Percentiles rank a stretch among this genome's conserved stretches.
Evolutionary conservation across 2,888 invertebrate genomes (phyloP).

Genomic region (Drosophila mercatorum): DNA sequence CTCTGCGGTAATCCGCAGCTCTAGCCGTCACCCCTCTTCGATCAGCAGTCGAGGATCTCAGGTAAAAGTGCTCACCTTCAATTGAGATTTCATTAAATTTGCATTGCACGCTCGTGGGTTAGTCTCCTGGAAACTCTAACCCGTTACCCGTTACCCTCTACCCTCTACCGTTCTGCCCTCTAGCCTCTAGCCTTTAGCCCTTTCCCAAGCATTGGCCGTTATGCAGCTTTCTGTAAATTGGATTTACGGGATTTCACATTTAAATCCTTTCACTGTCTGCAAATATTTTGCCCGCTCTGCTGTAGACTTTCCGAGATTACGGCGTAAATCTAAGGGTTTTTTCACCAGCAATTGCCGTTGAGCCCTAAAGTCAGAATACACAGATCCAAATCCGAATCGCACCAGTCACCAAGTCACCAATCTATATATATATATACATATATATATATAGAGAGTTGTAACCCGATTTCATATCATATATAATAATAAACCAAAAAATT

Average conservation of each 20-base stretch:
- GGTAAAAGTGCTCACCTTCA: conserved; percentile 38
- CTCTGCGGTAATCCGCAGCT: conserved; percentile 71
- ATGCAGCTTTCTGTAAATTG: conserved; percentile 82
- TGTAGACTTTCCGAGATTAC: conserved; percentile 55
- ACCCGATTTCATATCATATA: too few species aligned
- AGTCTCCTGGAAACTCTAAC: conserved; percentile 21
- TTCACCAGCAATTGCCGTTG: conserved; percentile 75
- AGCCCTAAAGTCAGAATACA: conserved; percentile 41
- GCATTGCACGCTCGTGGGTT: conserved; percentile 25
- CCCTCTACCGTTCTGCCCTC: neutral
- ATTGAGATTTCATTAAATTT: conserved; percentile 53
- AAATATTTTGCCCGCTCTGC: conserved; percentile 79
- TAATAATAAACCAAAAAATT: too few species aligned
- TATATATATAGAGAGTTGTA: too few species aligned
- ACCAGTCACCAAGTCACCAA: too few species aligned
- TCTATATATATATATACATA: too few species aligned
- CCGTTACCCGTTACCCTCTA: conserved; percentile 2
- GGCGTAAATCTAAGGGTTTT: conserved; percentile 68
- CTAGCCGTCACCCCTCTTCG: conserved; percentile 45
- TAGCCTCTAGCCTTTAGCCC: neutral
- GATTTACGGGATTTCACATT: conserved; percentile 78
- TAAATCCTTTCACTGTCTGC: conserved; percentile 80
- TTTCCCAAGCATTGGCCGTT: conserved; percentile 27
- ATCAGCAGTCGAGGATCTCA: conserved; percentile 6
- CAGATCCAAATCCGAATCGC: conserved; percentile 4